These are phyloP conservation scores for Drosophila murphyi DNA, from an alignment of 1,140 invertebrate species.

Conservation along the genomic window DNA sequence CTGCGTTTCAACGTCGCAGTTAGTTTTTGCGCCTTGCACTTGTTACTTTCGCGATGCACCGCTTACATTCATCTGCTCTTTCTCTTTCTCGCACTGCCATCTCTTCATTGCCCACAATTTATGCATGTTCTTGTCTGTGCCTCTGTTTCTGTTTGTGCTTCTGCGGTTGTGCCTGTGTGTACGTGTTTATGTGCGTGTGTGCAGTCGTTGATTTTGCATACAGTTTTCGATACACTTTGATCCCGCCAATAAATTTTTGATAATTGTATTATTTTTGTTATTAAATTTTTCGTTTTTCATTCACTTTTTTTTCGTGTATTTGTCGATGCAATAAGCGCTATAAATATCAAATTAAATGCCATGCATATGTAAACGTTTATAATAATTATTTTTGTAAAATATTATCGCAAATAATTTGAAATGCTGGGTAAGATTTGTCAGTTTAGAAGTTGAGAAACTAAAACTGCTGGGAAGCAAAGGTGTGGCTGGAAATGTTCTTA, in stretches of 20 bases:
- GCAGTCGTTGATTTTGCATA: constrained; percentile 54
- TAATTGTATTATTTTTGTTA: constrained; percentile 80
- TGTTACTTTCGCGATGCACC: constrained; percentile 41
- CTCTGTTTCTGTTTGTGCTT: constrained; percentile 12
- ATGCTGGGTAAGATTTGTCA: neutral
- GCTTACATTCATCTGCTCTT: constrained; percentile 5
- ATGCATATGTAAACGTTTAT: constrained; percentile 64
- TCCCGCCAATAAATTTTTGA: constrained; percentile 76
- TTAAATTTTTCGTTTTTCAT: constrained; percentile 56
- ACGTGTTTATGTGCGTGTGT: constrained; percentile 28
- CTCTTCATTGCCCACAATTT: constrained; percentile 33
- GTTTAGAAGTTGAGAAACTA: constrained; percentile 1
- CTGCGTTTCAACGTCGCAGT: constrained; percentile 45
- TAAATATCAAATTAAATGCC: constrained; percentile 73
- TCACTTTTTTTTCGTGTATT: constrained; percentile 27
- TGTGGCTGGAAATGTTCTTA: neutral
- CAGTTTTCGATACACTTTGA: constrained; percentile 81
- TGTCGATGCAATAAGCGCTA: constrained; percentile 78
- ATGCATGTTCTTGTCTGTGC: neutral
- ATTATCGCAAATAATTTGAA: constrained; percentile 27
- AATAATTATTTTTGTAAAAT: constrained; percentile 26
- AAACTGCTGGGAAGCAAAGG: neutral
- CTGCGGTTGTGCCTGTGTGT: constrained; percentile 17
- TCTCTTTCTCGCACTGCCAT: constrained; percentile 27
- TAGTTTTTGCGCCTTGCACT: constrained; percentile 51